A percentile compares a stretch with the other conserved stretches of the same genome.
Conservation (phyloP, 1,140 invertebrate species). For the Augochlora pura region DNA sequence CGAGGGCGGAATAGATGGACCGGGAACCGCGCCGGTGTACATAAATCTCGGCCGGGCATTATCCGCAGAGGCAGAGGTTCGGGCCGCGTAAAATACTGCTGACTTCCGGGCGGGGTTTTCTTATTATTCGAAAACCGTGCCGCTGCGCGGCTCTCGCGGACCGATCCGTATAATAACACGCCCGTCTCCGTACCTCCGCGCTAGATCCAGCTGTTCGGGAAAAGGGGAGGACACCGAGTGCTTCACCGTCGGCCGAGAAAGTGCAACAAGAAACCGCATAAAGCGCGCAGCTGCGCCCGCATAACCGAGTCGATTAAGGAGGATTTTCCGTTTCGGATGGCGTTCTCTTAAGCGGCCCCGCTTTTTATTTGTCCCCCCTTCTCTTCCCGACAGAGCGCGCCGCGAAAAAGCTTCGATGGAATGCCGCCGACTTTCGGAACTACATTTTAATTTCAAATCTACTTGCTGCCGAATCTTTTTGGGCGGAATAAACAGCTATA, state of each 20-base stretch:
- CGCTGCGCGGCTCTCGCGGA: conserved; percentile 13
- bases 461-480: no score
- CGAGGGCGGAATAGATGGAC: not conserved
- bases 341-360: no score
- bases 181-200: no score
- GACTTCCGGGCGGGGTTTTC: conserved; percentile 44
- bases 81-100: conserved; percentile 41
- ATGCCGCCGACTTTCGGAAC: no score
- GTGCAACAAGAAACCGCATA: conserved; percentile 18
- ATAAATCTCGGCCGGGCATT: conserved; percentile 52
- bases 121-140: conserved; percentile 38
- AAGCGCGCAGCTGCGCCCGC: conserved; percentile 5
- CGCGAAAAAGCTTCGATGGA: no score
- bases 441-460: no score
- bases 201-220: not conserved
- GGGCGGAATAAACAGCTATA: no score
- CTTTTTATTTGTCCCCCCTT: no score
- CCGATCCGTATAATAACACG: conserved; percentile 21
- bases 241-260: not conserved
- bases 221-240: no score
- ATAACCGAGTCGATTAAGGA: conserved; percentile 1
- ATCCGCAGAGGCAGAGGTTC: conserved; percentile 17
- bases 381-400: no score
- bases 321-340: not conserved
- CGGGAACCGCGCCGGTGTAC: conserved; percentile 9